A percentile compares a stretch with the other conserved stretches of the same genome.
Evolutionary conservation across 2,797 vertebrate genomes (phyloP).

Genomic region (Gymnoscopelus microlampas): DNA sequence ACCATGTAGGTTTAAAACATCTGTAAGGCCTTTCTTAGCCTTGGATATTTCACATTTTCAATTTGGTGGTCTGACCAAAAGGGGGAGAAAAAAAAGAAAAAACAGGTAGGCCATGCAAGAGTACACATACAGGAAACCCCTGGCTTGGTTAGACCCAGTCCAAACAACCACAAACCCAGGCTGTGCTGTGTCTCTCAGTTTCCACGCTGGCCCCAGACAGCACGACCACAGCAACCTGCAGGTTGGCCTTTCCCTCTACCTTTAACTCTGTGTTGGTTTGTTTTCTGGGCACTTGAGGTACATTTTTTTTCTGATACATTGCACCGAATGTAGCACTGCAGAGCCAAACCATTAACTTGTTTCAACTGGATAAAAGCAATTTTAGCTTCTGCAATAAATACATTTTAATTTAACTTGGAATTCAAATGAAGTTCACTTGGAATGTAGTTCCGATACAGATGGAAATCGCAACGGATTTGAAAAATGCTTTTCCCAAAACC

Average conservation of each 20-base stretch:
- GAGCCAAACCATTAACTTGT: no score
- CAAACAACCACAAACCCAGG: slow-evolving; percentile 66
- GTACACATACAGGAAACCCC: slow-evolving; percentile 54
- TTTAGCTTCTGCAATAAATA: no score
- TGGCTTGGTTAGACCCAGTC: slow-evolving; percentile 50
- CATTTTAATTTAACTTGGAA: no score
- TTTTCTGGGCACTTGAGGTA: background rate
- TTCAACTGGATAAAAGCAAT: no score
- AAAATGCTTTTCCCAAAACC: no score
- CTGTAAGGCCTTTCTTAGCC: slow-evolving; percentile 13
- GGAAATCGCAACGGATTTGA: no score
- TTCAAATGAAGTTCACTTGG: no score
- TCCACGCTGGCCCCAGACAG: no score
- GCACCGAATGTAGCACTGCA: no score
- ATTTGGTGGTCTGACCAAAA: slow-evolving; percentile 35
- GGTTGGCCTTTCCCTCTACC: slow-evolving; percentile 13
- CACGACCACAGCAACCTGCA: slow-evolving; percentile 32
- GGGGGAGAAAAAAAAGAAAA: slow-evolving; percentile 17
- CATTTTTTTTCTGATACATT: no score
- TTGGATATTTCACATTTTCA: slow-evolving; percentile 36
- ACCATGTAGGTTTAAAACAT: slow-evolving; percentile 21
- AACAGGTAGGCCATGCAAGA: slow-evolving; percentile 62
- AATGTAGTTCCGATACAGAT: no score
- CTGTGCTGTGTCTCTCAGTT: slow-evolving; percentile 35
- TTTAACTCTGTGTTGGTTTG: slow-evolving; percentile 21